Percentiles rank a stretch among this genome's conserved stretches.
Evolutionary conservation across 2,113 vertebrate species (phyloP).

Genomic region (Crypturellus undulatus): DNA sequence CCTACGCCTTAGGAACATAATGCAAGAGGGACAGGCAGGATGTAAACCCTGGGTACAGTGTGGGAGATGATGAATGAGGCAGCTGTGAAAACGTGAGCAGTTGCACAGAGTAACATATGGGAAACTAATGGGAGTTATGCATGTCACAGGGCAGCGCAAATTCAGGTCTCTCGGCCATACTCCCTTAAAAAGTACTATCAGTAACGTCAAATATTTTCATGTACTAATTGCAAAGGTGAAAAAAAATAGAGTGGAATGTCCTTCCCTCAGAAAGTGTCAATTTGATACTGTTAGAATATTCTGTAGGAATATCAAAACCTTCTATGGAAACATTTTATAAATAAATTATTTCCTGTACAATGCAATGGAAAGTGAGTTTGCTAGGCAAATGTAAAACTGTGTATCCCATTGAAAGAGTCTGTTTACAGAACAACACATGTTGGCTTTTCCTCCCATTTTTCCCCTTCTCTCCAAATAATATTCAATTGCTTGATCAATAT

Average conservation of each 20-base stretch:
- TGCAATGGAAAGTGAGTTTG: not conserved
- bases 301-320: not conserved
- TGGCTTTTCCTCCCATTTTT: not conserved
- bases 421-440: not conserved
- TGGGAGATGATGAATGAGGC: not conserved
- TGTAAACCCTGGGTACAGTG: not conserved
- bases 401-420: not conserved
- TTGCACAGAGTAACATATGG: not conserved
- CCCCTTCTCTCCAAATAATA: not conserved
- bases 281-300: not conserved
- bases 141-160: accelerated
- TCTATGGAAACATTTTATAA: not conserved
- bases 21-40: not conserved
- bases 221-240: not conserved
- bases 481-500: conserved; percentile 4
- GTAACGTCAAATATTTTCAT: not conserved
- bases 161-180: not conserved
- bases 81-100: not conserved
- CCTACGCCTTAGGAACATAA: accelerated
- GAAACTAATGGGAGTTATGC: not conserved
- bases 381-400: not conserved
- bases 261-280: not conserved
- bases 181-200: not conserved
- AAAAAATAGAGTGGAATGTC: not conserved
- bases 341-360: not conserved